Percentiles rank a stretch among this genome's conserved stretches.
phyloP scores from a whole-genome alignment of 2,888 invertebrate genomes.

The Aplocera efformata region DNA sequence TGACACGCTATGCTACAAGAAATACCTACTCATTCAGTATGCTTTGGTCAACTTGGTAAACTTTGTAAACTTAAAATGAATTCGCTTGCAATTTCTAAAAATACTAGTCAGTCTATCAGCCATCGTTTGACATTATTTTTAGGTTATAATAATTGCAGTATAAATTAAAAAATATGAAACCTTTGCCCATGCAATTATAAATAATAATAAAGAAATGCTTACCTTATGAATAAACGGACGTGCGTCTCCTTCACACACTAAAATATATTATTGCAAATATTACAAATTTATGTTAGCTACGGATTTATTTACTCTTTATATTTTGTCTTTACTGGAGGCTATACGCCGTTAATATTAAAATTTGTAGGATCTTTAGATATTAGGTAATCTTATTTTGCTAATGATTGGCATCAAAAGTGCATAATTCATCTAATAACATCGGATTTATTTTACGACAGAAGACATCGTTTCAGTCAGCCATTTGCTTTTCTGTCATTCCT shows the following conservation, averaged over 20 bases:
- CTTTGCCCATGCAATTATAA: constrained; percentile 29
- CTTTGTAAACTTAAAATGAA: too few relatives aligned
- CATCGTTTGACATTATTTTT: too few relatives aligned
- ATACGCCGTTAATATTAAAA: constrained; percentile 60
- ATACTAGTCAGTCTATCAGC: too few relatives aligned
- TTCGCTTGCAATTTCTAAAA: too few relatives aligned
- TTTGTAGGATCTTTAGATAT: constrained; percentile 56
- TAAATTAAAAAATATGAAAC: constrained; percentile 2
- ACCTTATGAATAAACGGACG: constrained; percentile 65
- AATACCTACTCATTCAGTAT: too few relatives aligned
- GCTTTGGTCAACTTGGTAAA: too few relatives aligned
- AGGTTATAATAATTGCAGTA: too few relatives aligned
- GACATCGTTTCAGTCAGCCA: constrained; percentile 77
- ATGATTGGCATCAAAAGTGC: constrained; percentile 80
- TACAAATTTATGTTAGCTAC: constrained; percentile 55
- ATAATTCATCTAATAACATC: constrained; percentile 82
- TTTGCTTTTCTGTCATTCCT: constrained; percentile 73
- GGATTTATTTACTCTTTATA: constrained; percentile 46
- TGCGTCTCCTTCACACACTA: constrained; percentile 52
- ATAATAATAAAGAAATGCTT: constrained; percentile 51
- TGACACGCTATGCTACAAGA: too few relatives aligned
- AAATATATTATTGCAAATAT: constrained; percentile 52
- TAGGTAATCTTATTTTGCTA: constrained; percentile 77
- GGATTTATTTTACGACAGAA: constrained; percentile 72
- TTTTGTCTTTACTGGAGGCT: constrained; percentile 48